Percentiles rank a stretch among this genome's conserved stretches.
These are phyloP conservation scores for Sebastes melanostomus DNA, from an alignment of 2,797 vertebrate genomes.

Conservation along the genomic window DNA sequence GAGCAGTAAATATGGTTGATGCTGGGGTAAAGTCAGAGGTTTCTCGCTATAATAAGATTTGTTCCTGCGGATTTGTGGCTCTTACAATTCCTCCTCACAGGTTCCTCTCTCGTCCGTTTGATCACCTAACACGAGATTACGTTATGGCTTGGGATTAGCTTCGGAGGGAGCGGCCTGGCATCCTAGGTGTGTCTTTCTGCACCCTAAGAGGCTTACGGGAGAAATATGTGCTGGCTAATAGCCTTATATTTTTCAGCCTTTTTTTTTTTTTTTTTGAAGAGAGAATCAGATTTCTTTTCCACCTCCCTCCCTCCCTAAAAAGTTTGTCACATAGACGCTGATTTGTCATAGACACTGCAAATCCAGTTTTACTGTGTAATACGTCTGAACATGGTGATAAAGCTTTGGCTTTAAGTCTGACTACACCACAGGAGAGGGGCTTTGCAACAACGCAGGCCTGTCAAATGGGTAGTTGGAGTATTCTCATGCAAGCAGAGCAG, in stretches of 20 bases:
- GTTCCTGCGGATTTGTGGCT: slow-evolving; percentile 78
- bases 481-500: slow-evolving; percentile 2
- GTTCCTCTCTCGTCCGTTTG: slow-evolving; percentile 79
- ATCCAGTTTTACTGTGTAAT: slow-evolving; percentile 80
- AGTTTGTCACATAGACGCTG: slow-evolving; percentile 73
- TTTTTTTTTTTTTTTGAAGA: slow-evolving; percentile 51
- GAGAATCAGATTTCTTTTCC: slow-evolving; percentile 63
- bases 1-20: slow-evolving; percentile 60
- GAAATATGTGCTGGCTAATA: slow-evolving; percentile 79
- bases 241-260: slow-evolving; percentile 72
- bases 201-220: slow-evolving; percentile 81
- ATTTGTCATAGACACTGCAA: slow-evolving; percentile 76
- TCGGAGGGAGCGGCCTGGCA: slow-evolving; percentile 72
- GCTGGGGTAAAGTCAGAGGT: slow-evolving; percentile 56
- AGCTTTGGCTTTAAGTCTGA: slow-evolving; percentile 68
- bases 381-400: slow-evolving; percentile 58
- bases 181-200: slow-evolving; percentile 81
- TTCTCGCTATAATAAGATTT: slow-evolving; percentile 82
- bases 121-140: slow-evolving; percentile 84
- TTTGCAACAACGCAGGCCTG: slow-evolving; percentile 59
- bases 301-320: slow-evolving; percentile 50
- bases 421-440: slow-evolving; percentile 61
- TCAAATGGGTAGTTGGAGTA: slow-evolving; percentile 28
- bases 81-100: slow-evolving; percentile 77
- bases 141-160: slow-evolving; percentile 78